These are phyloP conservation scores for Bemisia tabaci DNA, from an alignment of 1,140 invertebrate species.

Conservation along the genomic window DNA sequence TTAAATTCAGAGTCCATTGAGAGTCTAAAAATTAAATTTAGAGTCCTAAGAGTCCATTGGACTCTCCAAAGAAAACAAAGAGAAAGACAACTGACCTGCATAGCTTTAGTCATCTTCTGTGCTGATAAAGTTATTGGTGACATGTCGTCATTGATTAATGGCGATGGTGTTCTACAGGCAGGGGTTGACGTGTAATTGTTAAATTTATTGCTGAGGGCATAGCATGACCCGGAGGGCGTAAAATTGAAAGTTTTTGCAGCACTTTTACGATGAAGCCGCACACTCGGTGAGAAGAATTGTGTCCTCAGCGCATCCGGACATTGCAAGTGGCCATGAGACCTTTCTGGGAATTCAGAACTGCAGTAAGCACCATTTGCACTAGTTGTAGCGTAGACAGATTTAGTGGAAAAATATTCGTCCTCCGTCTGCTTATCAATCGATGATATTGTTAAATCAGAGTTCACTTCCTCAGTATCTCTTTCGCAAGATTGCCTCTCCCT, in stretches of 20 bases:
- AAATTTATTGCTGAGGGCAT: background rate
- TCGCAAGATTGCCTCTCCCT: background rate
- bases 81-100: conserved; percentile 50
- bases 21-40: too few relatives aligned
- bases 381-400: too few relatives aligned
- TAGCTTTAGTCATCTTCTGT: conserved; percentile 66
- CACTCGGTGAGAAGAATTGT: background rate
- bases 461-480: too few relatives aligned
- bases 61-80: conserved; percentile 8
- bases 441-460: too few relatives aligned
- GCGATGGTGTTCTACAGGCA: conserved; percentile 7
- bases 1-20: too few relatives aligned
- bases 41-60: too few relatives aligned
- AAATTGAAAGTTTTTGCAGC: background rate
- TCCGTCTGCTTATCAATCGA: too few relatives aligned
- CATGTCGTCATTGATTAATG: conserved; percentile 36
- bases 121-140: conserved; percentile 73
- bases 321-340: too few relatives aligned
- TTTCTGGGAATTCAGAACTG: too few relatives aligned
- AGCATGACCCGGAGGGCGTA: background rate
- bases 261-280: background rate
- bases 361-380: too few relatives aligned
- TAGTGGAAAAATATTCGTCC: too few relatives aligned
- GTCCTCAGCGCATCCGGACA: background rate
- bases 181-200: background rate